phyloP scores from a whole-genome alignment of 2,797 vertebrate species.

The Hephaestus fuliginosus region DNA sequence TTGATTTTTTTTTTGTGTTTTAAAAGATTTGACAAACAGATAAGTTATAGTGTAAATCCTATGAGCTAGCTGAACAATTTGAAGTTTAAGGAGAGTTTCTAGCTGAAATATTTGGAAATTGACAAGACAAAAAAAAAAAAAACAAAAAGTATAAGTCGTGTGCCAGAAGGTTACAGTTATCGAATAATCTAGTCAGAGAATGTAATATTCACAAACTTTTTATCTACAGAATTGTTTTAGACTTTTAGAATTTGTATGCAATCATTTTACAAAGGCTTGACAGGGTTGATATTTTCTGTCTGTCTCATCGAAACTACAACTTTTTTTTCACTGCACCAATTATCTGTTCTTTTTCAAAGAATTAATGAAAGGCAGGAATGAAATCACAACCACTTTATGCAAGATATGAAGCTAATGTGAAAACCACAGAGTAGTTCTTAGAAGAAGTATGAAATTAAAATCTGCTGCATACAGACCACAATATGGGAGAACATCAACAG shows the following conservation, averaged over 20 bases:
- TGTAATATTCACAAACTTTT: not conserved
- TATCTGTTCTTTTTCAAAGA: slow-evolving; percentile 2
- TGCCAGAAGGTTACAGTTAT: not conserved
- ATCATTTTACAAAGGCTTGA: not conserved
- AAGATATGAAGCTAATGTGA: slow-evolving; percentile 43
- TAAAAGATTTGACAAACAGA: too few relatives aligned
- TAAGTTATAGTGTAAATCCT: not conserved
- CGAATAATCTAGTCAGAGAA: not conserved
- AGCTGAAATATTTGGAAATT: too few relatives aligned
- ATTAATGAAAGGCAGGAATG: slow-evolving; percentile 5
- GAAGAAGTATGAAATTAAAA: slow-evolving; percentile 62
- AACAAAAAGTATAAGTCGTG: too few relatives aligned
- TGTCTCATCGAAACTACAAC: not conserved
- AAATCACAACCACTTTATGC: slow-evolving; percentile 51
- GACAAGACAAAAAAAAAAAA: too few relatives aligned
- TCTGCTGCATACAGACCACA: slow-evolving; percentile 62
- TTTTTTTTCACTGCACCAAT: slow-evolving; percentile 17
- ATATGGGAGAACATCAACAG: slow-evolving; percentile 66
- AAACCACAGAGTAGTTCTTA: slow-evolving; percentile 30
- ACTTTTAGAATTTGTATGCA: too few relatives aligned
- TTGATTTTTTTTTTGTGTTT: too few relatives aligned
- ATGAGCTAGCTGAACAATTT: not conserved
- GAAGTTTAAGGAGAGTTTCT: not conserved
- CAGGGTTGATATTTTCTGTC: not conserved
- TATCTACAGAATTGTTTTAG: not conserved